Base-by-base conservation (phyloP, 2,888 invertebrate genomes). In the Apoda limacodes region DNA sequence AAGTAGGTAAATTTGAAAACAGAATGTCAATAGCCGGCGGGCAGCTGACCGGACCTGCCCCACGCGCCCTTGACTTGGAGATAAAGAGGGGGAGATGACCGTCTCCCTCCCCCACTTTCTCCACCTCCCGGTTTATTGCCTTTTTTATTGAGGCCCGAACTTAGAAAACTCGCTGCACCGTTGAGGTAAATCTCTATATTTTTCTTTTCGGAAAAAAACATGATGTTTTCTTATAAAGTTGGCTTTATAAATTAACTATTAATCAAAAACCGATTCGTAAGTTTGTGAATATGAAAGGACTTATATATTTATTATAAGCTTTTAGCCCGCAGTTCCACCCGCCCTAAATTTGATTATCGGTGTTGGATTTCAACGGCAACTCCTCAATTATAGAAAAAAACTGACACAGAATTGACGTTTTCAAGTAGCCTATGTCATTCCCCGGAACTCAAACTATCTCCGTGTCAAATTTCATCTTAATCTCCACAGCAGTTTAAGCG, bases 11-110 rank as follows among this genome's bases (percentile, higher is more conserved):
- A 74, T 76, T 76, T 74, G 67, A 75, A 72, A 75, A 78, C 67
- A 70, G 65, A 75, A 78, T 75, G 78, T 78, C 78, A 78, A 78
- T 80, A 78, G 78, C 78, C 76, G 72, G 47, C 71, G 72, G 76
- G n/a, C n/a, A n/a, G n/a, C 68, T 69, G 61, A 68, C 63, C 60
- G 72, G 67, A 78, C 78, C 78, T 78, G 74, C 78, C 78, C 68
- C 76, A 80, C 70, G 70, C 74, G 76, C 74, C 78, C 78, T 75
- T 78, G 76, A 72, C 71, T 78, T 76, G 74, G 58, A 69, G 78
- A 75, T 75, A 74, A 74, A 71, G 69, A 70, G 66, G 67, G 68
- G 65, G 72, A 70, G 69, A 69, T 75, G 74, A 75, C 74, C 75
- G 68, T 50, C 68, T n/a, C n/a, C n/a, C n/a, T n/a, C n/a, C 21